Base-by-base conservation (phyloP, 2,113 vertebrate genomes). In the Phyllostomus hastatus region DNA sequence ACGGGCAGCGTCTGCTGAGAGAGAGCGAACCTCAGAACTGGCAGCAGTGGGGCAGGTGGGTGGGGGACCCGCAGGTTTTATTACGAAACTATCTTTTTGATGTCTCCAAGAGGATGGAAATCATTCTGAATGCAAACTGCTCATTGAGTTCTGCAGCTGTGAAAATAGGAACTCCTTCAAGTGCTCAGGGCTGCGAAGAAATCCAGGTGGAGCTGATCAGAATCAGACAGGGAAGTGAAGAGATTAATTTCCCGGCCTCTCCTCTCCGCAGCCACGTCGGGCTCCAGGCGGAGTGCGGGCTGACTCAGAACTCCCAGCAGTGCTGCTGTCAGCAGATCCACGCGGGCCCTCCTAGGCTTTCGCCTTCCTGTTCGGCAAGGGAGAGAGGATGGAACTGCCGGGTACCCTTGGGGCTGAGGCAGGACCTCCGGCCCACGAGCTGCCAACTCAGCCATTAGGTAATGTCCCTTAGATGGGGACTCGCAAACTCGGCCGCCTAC, bases 141-240 rank as follows among this genome's bases (percentile, higher is more conserved):
- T 96, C 90, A 85, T 31, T 75, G 95, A 97, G 86, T 64, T 57
- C 91, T 46, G 85, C 97, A 97, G 97, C 96, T 98, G 97, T 92
- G 96, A 97, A 96, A 94, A 96, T 94, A 95, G 96, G 90, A 97
- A 92, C 82, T 96, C 90, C 95, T 92, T 92, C 94, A 93, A 96
- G 88, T 90, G 96, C 94, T 92, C 90, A 94, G 92, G 76, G 97
- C 95, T 28, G 94, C 97, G 96, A 50, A 96, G 85, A 92, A 50
- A 90, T 73, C 90, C 97, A 97, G 95, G 96, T 96, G 94, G 96
- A 86, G 91, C 89, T 93, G 97, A 97, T 97, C 93, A 92, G 69
- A 95, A 96, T 96, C 97, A 97, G 96, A 95, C 97, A 90, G 79
- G 96, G 82, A 82, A 95, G 89, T 64, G n/a, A 57, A 61, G 93